Evolutionary conservation across 2,888 invertebrate species (phyloP).

Genomic region (Tineola bisselliella): DNA sequence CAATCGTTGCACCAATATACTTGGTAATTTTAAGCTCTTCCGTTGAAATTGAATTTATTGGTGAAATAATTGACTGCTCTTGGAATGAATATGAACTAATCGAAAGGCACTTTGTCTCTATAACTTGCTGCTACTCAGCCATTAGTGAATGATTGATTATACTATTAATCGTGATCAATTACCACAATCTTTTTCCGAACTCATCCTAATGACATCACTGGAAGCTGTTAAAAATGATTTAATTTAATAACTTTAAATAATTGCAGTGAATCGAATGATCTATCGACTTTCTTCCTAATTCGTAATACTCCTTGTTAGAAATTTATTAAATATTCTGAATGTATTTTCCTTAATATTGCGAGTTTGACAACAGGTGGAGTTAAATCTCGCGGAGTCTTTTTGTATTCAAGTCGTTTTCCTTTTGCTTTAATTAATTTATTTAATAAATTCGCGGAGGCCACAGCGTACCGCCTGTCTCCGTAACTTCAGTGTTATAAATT

Average conservation of each 20-base stretch:
- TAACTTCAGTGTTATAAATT: constrained; percentile 56
- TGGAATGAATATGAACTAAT: constrained; percentile 12
- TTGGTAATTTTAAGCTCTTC: constrained; percentile 2
- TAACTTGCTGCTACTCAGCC: not conserved
- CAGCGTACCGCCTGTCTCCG: constrained; percentile 47
- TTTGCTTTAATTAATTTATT: constrained; percentile 58
- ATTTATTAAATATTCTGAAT: not conserved
- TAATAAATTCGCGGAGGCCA: constrained; percentile 52
- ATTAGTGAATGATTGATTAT: not conserved
- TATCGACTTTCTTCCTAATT: too few species aligned
- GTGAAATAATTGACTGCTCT: constrained; percentile 9
- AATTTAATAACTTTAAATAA: too few species aligned
- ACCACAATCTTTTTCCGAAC: not conserved
- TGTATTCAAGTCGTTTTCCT: constrained; percentile 44
- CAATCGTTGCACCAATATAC: not conserved
- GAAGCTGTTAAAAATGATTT: not conserved
- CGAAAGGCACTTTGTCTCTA: constrained; percentile 12
- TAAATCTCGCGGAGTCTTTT: constrained; percentile 14
- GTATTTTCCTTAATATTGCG: not conserved
- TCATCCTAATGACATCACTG: not conserved
- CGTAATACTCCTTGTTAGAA: too few species aligned
- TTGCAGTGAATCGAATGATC: too few species aligned
- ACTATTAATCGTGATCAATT: not conserved
- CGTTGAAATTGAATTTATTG: constrained; percentile 12
- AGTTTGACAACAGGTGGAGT: constrained; percentile 1